Evolutionary conservation across 1,140 invertebrate genomes (phyloP).

Genomic region (Pseudomyrmex concolor): DNA sequence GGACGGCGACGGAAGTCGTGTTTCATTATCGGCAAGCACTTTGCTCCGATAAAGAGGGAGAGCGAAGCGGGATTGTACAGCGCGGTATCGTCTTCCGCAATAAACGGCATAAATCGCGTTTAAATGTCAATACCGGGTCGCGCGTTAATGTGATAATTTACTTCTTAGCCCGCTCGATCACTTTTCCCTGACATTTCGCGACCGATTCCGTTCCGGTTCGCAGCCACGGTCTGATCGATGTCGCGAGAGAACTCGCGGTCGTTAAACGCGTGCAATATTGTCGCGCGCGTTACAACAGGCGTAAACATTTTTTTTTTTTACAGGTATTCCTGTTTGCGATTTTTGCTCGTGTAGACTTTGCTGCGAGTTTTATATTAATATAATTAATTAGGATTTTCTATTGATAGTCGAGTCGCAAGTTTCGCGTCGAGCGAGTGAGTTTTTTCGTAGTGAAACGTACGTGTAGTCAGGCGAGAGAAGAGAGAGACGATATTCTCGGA

Average conservation of each 20-base stretch:
- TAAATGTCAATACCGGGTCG: background rate
- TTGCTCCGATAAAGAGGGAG: conserved; percentile 6
- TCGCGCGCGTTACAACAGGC: no score
- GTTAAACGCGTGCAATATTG: background rate
- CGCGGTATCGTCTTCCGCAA: no score
- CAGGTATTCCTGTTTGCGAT: no score
- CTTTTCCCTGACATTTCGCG: conserved; percentile 18
- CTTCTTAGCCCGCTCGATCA: background rate
- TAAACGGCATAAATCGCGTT: conserved; percentile 3
- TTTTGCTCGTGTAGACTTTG: no score
- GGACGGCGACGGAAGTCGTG: conserved; percentile 14
- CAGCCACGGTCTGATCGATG: background rate
- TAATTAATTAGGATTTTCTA: no score
- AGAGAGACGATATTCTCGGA: background rate
- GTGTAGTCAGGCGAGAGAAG: no score
- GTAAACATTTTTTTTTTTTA: no score
- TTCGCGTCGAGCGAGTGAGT: background rate
- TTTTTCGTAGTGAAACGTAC: no score
- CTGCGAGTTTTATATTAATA: no score
- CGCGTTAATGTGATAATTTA: background rate
- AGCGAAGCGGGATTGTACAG: background rate
- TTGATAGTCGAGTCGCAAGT: background rate
- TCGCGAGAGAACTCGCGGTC: background rate
- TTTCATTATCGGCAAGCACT: conserved; percentile 23
- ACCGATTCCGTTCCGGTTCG: background rate